phyloP scores from a whole-genome alignment of 92 coral and sea anemone species.

The Hydrozoanthus gracilis region DNA sequence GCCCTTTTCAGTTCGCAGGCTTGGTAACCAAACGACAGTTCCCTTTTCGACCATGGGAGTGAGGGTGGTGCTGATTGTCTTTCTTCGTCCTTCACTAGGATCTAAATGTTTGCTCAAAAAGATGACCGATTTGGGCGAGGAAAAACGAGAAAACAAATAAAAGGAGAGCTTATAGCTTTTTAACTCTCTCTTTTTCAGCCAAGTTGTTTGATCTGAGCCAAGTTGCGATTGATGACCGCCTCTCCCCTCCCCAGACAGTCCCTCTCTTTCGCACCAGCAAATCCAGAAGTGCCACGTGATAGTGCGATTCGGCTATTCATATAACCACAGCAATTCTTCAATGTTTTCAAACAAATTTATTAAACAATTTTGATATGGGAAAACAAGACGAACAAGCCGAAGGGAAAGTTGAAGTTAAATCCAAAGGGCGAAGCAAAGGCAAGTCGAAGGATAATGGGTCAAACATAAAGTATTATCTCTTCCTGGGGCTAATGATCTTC shows the following conservation, averaged over 20 bases:
- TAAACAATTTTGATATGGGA: constrained; percentile 45
- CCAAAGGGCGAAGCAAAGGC: constrained; percentile 44
- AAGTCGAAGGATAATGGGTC: constrained; percentile 57
- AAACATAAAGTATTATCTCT: constrained; percentile 70
- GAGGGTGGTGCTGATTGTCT: background rate
- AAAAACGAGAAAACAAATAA: too few species aligned
- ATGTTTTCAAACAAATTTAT: background rate
- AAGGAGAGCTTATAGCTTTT: too few species aligned
- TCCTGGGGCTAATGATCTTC: constrained; percentile 68
- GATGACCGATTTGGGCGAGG: too few species aligned
- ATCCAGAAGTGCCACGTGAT: constrained; percentile 37
- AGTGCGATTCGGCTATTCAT: background rate
- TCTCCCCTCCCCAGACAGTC: background rate
- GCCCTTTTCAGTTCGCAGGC: constrained; percentile 41
- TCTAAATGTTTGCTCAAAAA: background rate
- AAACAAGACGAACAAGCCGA: constrained; percentile 42
- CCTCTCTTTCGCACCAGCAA: background rate
- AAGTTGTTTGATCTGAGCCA: background rate
- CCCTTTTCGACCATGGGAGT: background rate
- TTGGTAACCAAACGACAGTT: constrained; percentile 41
- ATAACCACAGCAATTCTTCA: background rate
- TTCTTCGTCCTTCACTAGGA: background rate
- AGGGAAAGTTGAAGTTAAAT: constrained; percentile 16
- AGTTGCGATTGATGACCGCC: background rate
- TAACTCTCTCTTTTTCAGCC: too few species aligned